Base-by-base conservation (phyloP, 2,888 invertebrate species). In the Pachycephus smyrnensis region DNA sequence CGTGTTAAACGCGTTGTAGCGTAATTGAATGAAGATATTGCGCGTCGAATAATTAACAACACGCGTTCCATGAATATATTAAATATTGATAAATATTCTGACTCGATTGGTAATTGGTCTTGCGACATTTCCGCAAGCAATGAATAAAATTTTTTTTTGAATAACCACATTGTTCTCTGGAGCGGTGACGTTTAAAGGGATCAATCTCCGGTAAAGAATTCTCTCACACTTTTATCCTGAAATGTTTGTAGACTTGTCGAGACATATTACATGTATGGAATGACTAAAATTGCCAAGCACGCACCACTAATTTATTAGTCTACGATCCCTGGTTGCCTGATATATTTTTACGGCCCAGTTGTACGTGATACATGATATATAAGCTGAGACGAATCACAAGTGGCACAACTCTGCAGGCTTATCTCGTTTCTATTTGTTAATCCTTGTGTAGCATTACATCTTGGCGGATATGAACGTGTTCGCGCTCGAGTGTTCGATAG, bases 281-380 rank as follows among this genome's bases (percentile, higher is more conserved):
- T 68, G 68, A 69, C 68, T 76, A 79, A 76, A 71, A 35, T 79
- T 76, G 76, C 73, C 76, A 79, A 76, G 79, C 76, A 32, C 68
- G 76, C 76, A 73, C 76, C 76, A 73, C 76, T 79, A 79, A 76
- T 37, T 76, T 76, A 79, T 79, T 79, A 79, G 79, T 76, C 76
- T 79, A 79, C 74, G 76, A 73, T 79, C 76, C 76, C 68, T 75
- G 73, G 33, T 71, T 78, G 73, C 73, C 76, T 76, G 74, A 74
- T 74, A 55, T 9, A 23, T 55, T 55, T 74, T 73, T 76, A 55
- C 55, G 35, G 68, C 73, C 78, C 71, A 76, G 68, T 68, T 69
- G 40, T 75, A 55, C 55, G 73, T 77, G 69, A 76, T 76, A 68
- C 68, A 55, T 78, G 73, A 78, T 73, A 23, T 55, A 55, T 6